These are phyloP conservation scores for Geopemphigus sp. DNA, from an alignment of 1,140 invertebrate genomes.

Conservation along the genomic window DNA sequence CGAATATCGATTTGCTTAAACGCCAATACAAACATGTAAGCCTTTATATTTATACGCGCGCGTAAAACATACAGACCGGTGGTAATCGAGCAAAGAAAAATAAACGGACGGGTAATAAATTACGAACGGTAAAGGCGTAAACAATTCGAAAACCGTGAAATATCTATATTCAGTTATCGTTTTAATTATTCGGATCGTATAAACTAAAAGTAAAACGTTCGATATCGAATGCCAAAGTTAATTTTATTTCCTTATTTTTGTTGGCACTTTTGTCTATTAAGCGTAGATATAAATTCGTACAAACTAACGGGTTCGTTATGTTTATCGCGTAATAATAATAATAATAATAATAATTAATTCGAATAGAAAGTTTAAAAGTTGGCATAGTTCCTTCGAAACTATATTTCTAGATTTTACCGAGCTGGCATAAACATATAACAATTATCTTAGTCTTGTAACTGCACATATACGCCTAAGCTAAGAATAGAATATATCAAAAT, in stretches of 20 bases:
- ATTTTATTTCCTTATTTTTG: background rate
- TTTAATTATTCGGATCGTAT: too few relatives aligned
- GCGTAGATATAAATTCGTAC: background rate
- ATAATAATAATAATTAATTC: background rate
- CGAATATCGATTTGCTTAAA: too few relatives aligned
- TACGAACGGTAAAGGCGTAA: too few relatives aligned
- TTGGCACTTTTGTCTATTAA: background rate
- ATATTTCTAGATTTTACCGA: conserved; percentile 20
- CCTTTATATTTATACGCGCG: too few relatives aligned
- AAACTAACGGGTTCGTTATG: background rate
- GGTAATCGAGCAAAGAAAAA: too few relatives aligned
- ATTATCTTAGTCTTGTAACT: background rate
- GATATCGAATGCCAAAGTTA: background rate
- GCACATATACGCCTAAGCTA: background rate
- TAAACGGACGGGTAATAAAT: too few relatives aligned
- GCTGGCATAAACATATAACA: conserved; percentile 14
- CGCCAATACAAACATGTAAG: too few relatives aligned
- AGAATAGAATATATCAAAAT: background rate
- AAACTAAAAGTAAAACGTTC: background rate
- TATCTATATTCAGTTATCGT: too few relatives aligned
- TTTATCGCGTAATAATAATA: background rate
- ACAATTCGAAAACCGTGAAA: too few relatives aligned
- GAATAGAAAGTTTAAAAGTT: background rate
- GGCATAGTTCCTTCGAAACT: conserved; percentile 6
- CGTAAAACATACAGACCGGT: too few relatives aligned